These are phyloP conservation scores for Potamarius usumacintae DNA, from an alignment of 2,113 vertebrate genomes.

Conservation along the genomic window DNA sequence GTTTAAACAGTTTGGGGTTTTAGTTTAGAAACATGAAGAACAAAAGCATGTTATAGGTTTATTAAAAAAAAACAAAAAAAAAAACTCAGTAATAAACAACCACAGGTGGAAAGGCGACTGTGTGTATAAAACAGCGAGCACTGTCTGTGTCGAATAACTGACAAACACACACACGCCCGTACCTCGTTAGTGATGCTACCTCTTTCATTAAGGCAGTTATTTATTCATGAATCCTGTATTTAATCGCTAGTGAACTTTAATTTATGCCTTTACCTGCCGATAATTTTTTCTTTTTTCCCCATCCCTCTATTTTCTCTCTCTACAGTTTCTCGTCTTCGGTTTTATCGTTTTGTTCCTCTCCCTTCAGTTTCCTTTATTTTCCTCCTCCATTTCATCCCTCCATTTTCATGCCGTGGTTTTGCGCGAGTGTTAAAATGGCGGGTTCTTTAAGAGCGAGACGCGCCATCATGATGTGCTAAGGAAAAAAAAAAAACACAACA, in stretches of 20 bases:
- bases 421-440: constrained; percentile 19
- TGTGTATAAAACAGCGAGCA: neutral
- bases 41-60: neutral
- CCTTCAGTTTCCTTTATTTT: neutral
- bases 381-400: constrained; percentile 14
- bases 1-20: neutral
- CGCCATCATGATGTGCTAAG: constrained; percentile 15
- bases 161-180: neutral
- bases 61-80: no score
- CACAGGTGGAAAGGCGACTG: neutral
- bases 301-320: neutral
- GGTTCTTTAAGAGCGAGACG: constrained; percentile 25
- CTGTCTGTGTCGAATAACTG: neutral
- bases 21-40: neutral
- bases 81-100: neutral
- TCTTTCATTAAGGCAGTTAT: neutral
- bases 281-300: neutral
- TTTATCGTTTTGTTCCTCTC: neutral
- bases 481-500: neutral
- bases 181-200: neutral
- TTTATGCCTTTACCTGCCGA: neutral
- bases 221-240: neutral
- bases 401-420: constrained; percentile 28
- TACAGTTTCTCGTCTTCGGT: neutral
- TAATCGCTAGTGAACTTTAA: neutral